These are phyloP conservation scores for Sycobia sp. DNA, from an alignment of 1,140 invertebrate species.

Conservation along the genomic window DNA sequence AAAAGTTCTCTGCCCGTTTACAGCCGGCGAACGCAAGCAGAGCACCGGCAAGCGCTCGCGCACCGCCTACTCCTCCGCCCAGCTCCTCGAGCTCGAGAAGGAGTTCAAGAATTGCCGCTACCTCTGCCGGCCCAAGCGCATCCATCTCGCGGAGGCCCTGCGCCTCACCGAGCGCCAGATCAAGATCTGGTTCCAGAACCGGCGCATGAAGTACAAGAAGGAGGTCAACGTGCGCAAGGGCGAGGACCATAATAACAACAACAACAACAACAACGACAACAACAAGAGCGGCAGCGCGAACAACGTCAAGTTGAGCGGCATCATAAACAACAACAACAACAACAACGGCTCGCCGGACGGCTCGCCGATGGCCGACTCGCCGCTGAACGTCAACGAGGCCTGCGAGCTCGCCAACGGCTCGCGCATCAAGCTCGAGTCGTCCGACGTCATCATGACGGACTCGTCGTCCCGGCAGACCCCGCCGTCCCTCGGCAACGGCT, in stretches of 20 bases:
- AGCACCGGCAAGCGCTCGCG: conserved; percentile 10
- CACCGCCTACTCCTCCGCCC: conserved; percentile 72
- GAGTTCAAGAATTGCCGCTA: conserved; percentile 81
- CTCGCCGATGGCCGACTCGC: background rate
- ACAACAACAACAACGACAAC: background rate
- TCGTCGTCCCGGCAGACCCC: background rate
- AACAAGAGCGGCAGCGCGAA: conserved; percentile 5
- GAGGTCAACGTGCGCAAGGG: conserved; percentile 48
- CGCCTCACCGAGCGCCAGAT: too few relatives aligned
- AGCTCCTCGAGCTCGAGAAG: conserved; percentile 81
- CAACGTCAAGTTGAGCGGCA: background rate
- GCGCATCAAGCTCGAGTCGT: too few relatives aligned
- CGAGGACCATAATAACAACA: too few relatives aligned
- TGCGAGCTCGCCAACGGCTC: too few relatives aligned
- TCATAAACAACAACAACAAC: background rate
- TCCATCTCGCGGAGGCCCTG: conserved; percentile 76
- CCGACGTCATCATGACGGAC: background rate
- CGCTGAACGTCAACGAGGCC: too few relatives aligned
- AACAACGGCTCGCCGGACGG: background rate
- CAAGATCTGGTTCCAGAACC: conserved; percentile 86
- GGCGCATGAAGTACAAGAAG: conserved; percentile 74
- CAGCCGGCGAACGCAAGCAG: background rate
- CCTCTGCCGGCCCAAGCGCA: conserved; percentile 86
- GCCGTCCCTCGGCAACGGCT: too few relatives aligned
- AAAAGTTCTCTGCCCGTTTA: background rate